Conservation (phyloP, 2,113 vertebrate species). For the Hypanus sabinus region DNA sequence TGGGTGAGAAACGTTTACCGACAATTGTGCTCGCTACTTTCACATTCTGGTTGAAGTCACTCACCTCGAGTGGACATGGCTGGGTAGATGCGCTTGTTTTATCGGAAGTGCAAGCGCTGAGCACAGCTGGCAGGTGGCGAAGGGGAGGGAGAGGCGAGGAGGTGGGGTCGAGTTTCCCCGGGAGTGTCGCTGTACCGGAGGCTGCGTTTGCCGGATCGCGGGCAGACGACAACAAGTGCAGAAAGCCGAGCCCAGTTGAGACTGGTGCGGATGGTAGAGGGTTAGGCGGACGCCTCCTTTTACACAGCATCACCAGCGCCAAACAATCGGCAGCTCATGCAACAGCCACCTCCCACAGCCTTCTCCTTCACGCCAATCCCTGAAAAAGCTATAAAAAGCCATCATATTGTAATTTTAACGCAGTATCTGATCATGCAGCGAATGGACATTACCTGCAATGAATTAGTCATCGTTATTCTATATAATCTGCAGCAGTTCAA, state of each 20-base stretch:
- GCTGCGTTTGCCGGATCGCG: neutral
- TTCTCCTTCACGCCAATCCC: neutral
- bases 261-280: neutral
- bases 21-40: neutral
- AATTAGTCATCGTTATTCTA: neutral
- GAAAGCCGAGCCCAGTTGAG: neutral
- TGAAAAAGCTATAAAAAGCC: neutral
- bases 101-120: neutral
- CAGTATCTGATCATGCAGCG: neutral
- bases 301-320: neutral
- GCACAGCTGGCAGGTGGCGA: neutral
- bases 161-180: neutral
- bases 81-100: neutral
- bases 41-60: neutral
- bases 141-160: neutral
- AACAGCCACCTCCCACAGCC: neutral
- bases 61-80: constrained; percentile 32
- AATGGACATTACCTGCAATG: neutral
- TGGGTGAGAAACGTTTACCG: neutral
- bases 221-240: neutral
- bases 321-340: neutral
- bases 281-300: neutral
- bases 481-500: neutral
- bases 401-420: neutral
- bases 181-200: neutral